Conservation (phyloP, 2,113 vertebrate genomes). For the Grallaria varia region DNA sequence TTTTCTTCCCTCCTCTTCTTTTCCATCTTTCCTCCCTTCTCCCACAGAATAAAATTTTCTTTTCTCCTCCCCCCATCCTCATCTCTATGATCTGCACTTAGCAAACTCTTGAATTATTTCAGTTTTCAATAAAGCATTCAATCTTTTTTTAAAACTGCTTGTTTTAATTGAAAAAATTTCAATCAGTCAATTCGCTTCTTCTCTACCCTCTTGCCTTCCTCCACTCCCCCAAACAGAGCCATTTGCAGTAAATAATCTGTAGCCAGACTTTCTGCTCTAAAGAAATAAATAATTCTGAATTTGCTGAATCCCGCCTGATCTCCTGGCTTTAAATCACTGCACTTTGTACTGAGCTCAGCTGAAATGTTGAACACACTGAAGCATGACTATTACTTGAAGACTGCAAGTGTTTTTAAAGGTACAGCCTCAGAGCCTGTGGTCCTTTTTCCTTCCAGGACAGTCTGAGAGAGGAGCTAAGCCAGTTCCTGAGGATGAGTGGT, state of each 20-base stretch:
- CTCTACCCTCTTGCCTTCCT: neutral
- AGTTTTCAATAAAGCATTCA: conserved; percentile 62
- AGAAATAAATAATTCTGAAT: conserved; percentile 71
- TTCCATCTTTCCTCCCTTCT: neutral
- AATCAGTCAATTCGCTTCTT: conserved; percentile 48
- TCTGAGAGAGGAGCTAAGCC: neutral
- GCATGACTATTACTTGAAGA: conserved; percentile 65
- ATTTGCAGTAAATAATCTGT: conserved; percentile 70
- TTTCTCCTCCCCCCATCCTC: neutral
- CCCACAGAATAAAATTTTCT: neutral
- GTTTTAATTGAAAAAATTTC: conserved; percentile 76
- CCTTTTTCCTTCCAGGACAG: neutral
- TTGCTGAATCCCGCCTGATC: conserved; percentile 69
- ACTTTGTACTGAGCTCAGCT: conserved; percentile 68
- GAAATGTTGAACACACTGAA: conserved; percentile 58
- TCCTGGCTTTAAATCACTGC: conserved; percentile 68
- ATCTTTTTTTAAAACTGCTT: conserved; percentile 71
- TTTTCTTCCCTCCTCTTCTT: neutral
- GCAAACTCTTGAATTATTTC: conserved; percentile 57
- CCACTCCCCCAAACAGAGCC: conserved; percentile 44
- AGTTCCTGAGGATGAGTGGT: neutral
- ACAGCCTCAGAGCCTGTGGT: neutral
- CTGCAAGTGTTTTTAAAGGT: conserved; percentile 52
- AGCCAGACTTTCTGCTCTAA: conserved; percentile 48
- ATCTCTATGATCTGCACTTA: conserved; percentile 4